Evolutionary conservation across 2,797 vertebrate species (phyloP).

Genomic region (Gobionotothen gibberifrons): DNA sequence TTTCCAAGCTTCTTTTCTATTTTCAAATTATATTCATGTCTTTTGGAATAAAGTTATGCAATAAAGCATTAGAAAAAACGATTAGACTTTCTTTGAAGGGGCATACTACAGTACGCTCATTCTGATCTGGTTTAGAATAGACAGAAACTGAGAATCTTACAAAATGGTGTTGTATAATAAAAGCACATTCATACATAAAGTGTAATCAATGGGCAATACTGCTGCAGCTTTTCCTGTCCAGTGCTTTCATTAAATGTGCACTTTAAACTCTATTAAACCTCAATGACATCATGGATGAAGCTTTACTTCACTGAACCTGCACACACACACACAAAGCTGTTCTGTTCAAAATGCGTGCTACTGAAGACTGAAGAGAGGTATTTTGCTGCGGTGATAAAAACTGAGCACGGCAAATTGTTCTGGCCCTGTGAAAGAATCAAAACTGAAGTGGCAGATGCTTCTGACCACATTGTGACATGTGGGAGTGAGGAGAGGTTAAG

Average conservation of each 20-base stretch:
- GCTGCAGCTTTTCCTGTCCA: not conserved
- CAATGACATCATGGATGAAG: not conserved
- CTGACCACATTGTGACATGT: not conserved
- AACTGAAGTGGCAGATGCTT: not conserved
- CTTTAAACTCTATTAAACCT: conserved; percentile 24
- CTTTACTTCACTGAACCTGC: not conserved
- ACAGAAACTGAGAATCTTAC: conserved; percentile 6
- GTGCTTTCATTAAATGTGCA: conserved; percentile 4
- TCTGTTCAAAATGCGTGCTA: not conserved
- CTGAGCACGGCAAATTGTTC: not conserved
- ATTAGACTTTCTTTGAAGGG: not conserved
- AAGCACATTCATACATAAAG: conserved; percentile 10
- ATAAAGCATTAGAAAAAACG: not conserved
- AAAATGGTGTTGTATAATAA: not conserved
- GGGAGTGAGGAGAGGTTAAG: not conserved
- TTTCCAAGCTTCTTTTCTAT: conserved; percentile 1
- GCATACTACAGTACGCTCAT: not conserved
- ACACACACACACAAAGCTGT: not conserved
- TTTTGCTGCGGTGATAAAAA: not conserved
- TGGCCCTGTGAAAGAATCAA: not conserved
- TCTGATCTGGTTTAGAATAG: conserved; percentile 1
- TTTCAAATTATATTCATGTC: not conserved
- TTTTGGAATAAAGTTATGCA: conserved; percentile 28
- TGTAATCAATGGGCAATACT: conserved; percentile 9
- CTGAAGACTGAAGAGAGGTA: not conserved